Percentiles rank a stretch among this genome's conserved stretches.
These are phyloP conservation scores for Hormiphora californensis DNA, from an alignment of 37 sponge, comb jelly and placozoan genomes.

Conservation along the genomic window DNA sequence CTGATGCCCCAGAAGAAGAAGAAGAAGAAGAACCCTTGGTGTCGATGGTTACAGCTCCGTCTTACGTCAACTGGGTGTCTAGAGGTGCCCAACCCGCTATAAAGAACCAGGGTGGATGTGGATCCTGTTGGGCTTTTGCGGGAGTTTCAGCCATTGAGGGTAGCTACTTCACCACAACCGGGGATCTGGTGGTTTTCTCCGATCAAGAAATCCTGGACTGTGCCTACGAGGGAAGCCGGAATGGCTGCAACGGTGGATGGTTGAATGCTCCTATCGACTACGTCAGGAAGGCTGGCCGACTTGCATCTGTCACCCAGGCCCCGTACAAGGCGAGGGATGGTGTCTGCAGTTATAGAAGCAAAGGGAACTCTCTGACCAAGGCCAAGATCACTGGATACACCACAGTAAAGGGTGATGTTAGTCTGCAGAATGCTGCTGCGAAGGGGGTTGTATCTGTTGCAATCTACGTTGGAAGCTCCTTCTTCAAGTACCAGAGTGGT, in stretches of 20 bases:
- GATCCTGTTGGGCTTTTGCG: not conserved
- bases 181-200: not conserved
- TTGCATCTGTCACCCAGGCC: not conserved
- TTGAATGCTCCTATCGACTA: not conserved
- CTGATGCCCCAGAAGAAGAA: not conserved
- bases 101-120: not conserved
- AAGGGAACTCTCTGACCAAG: not conserved
- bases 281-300: not conserved
- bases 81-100: not conserved
- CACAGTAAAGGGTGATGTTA: not conserved
- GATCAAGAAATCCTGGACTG: not conserved
- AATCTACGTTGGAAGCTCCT: not conserved
- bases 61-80: not conserved
- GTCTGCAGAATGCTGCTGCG: not conserved
- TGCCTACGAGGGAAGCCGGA: not conserved
- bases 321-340: not conserved
- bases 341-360: not conserved
- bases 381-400: not conserved
- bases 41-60: not conserved
- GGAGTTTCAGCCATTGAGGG: not conserved
- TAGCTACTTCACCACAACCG: not conserved
- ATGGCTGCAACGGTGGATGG: not conserved
- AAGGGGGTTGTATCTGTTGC: constrained; percentile 9
- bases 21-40: not conserved
- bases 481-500: not conserved